Percentiles rank a stretch among this genome's conserved stretches.
These are phyloP conservation scores for Falcunculus frontatus DNA, from an alignment of 2,113 vertebrate species.

Conservation along the genomic window DNA sequence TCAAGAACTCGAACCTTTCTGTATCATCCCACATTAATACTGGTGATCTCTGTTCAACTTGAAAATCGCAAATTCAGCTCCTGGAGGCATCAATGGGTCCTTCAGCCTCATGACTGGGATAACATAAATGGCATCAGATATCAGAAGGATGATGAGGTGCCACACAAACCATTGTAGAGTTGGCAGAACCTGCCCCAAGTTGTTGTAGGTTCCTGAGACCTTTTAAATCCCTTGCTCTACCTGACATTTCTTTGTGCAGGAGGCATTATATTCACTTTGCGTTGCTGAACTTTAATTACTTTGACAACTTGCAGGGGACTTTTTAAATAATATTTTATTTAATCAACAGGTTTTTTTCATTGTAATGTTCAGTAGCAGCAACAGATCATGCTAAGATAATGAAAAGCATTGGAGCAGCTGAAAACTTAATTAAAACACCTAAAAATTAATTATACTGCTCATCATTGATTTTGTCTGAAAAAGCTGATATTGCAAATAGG, in stretches of 20 bases:
- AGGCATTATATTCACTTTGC: not conserved
- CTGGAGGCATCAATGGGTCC: not conserved
- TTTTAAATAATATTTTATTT: not conserved
- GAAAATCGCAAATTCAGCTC: not conserved
- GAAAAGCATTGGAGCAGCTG: constrained; percentile 24
- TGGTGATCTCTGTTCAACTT: not conserved
- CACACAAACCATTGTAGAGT: not conserved
- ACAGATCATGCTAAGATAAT: constrained; percentile 21
- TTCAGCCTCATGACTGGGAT: not conserved
- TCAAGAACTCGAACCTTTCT: not conserved
- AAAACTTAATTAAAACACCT: constrained; percentile 60
- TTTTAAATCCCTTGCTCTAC: not conserved
- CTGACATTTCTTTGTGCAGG: not conserved
- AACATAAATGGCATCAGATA: not conserved
- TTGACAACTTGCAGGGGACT: constrained; percentile 5
- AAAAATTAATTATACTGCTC: constrained; percentile 53
- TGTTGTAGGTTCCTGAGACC: not conserved
- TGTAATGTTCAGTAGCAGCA: not conserved
- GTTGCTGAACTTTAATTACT: constrained; percentile 20
- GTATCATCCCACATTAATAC: not conserved
- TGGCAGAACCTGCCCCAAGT: not conserved
- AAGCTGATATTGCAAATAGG: constrained; percentile 56
- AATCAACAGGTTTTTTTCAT: constrained; percentile 14
- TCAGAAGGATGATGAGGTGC: not conserved
- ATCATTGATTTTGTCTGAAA: constrained; percentile 43